phyloP scores from a whole-genome alignment of 2,113 vertebrate species.

The Macquaria ambigua region DNA sequence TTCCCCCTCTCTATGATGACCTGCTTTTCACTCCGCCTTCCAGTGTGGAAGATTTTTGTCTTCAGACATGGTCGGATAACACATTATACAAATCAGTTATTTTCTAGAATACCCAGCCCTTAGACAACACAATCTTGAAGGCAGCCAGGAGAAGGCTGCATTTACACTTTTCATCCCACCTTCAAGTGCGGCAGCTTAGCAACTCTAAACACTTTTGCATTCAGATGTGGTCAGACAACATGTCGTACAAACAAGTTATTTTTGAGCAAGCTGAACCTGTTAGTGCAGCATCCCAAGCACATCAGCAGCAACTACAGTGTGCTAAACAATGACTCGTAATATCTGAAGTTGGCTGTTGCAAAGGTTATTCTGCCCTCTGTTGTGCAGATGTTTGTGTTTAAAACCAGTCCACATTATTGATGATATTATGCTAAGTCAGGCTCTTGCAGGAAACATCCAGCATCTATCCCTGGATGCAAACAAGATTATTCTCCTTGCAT shows the following conservation, averaged over 20 bases:
- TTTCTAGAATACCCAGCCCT: too few relatives aligned
- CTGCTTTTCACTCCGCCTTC: too few relatives aligned
- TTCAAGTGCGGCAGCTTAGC: background rate
- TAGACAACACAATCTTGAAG: background rate
- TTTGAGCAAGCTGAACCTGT: background rate
- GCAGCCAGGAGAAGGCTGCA: background rate
- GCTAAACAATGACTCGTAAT: background rate
- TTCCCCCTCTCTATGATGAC: too few relatives aligned
- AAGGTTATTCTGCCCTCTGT: background rate
- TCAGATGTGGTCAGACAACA: conserved; percentile 2
- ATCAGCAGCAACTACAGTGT: background rate
- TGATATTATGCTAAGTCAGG: background rate
- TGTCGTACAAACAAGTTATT: background rate
- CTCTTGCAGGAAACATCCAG: background rate
- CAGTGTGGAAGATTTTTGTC: too few relatives aligned
- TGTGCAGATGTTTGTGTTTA: background rate
- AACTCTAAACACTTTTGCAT: background rate
- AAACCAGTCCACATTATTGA: background rate
- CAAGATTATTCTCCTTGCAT: background rate
- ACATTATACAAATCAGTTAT: too few relatives aligned
- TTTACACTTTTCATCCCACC: background rate
- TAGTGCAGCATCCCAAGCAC: background rate
- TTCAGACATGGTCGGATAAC: too few relatives aligned
- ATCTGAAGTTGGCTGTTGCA: background rate
- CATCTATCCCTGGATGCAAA: conserved; percentile 2